These are phyloP conservation scores for Trichoplusia ni DNA, from an alignment of 1,140 invertebrate species.

Conservation along the genomic window DNA sequence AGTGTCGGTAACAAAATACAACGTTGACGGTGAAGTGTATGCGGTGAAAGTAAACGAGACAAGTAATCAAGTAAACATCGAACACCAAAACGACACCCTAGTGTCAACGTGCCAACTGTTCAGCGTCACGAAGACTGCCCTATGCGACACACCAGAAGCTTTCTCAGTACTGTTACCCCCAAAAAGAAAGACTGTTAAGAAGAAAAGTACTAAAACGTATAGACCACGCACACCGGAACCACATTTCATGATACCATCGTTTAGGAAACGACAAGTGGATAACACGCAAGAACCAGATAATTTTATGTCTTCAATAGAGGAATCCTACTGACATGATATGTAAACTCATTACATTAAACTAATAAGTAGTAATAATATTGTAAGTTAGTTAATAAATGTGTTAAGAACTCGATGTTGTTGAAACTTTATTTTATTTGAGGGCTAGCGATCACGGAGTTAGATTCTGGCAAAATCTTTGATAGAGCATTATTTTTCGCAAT, in stretches of 20 bases:
- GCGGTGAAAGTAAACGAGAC: conserved; percentile 65
- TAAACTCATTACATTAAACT: background rate
- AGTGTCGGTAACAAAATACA: conserved; percentile 59
- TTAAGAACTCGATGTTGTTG: too few relatives aligned
- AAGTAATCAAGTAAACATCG: conserved; percentile 23
- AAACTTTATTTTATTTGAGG: too few relatives aligned
- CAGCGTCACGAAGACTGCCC: conserved; percentile 51
- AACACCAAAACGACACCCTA: conserved; percentile 36
- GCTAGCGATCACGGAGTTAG: too few relatives aligned
- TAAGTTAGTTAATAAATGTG: too few relatives aligned
- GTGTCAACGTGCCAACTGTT: conserved; percentile 55
- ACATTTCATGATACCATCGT: conserved; percentile 28
- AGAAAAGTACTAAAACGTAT: conserved; percentile 49
- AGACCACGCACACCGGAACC: conserved; percentile 30
- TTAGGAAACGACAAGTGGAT: conserved; percentile 51
- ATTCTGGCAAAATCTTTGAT: too few relatives aligned
- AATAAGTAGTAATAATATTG: background rate
- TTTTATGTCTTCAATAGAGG: conserved; percentile 65
- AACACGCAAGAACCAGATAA: conserved; percentile 53
- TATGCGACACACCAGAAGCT: conserved; percentile 55
- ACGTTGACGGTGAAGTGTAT: conserved; percentile 52
- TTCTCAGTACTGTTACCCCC: conserved; percentile 44
- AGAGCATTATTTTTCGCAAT: too few relatives aligned
- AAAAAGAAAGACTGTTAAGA: conserved; percentile 50
- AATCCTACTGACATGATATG: conserved; percentile 39